These are phyloP conservation scores for Oryzias sinensis DNA, from an alignment of 2,797 vertebrate genomes.

Conservation along the genomic window DNA sequence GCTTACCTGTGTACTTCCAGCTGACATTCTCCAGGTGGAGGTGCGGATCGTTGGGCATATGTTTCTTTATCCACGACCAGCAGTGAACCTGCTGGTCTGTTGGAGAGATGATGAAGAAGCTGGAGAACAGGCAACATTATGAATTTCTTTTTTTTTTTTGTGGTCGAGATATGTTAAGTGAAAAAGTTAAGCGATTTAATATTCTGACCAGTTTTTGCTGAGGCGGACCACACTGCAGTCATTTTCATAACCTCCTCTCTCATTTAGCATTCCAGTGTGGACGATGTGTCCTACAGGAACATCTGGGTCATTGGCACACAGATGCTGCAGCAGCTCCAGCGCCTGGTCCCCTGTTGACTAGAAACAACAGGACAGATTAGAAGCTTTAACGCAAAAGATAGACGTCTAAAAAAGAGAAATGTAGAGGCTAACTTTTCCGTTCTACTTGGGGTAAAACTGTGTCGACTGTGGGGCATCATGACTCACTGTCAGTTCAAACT, in stretches of 20 bases:
- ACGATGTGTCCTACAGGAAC: conserved; percentile 96
- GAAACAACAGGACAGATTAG: conserved; percentile 18
- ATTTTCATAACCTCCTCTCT: conserved; percentile 92
- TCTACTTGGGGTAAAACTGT: background rate
- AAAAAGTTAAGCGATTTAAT: too few relatives aligned
- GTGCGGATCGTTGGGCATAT: conserved; percentile 86
- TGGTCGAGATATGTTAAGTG: too few relatives aligned
- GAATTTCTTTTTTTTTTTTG: background rate
- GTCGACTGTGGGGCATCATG: background rate
- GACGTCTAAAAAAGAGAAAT: background rate
- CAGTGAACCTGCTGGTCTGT: conserved; percentile 98
- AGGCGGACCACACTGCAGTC: conserved; percentile 97
- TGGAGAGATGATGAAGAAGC: conserved; percentile 98
- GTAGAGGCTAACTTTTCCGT: background rate
- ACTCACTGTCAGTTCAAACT: conserved; percentile 97
- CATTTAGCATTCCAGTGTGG: conserved; percentile 97
- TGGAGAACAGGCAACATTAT: conserved; percentile 32
- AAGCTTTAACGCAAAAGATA: background rate
- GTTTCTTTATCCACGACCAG: conserved; percentile 95
- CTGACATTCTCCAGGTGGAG: conserved; percentile 93
- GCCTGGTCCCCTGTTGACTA: conserved; percentile 91
- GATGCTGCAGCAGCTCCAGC: conserved; percentile 86
- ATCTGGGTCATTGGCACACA: conserved; percentile 94
- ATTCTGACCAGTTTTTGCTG: conserved; percentile 89
- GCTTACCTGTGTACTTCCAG: conserved; percentile 95